Conservation (phyloP, 2,113 vertebrate genomes). For the Chaetodon auriga region DNA sequence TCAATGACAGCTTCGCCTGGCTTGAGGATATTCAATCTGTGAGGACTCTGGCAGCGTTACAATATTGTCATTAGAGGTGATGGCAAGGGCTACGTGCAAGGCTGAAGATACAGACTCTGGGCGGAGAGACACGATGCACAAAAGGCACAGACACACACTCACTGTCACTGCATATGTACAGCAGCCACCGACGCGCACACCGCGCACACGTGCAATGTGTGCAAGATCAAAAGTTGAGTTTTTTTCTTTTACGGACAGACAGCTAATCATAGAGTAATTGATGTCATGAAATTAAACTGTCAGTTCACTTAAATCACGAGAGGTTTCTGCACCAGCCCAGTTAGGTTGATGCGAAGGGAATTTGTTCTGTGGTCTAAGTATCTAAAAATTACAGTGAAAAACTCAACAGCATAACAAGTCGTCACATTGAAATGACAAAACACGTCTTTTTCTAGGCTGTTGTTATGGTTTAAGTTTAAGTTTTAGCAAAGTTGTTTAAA, state of each 20-base stretch:
- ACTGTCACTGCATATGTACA: not conserved
- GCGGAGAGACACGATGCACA: not conserved
- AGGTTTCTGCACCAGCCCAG: too few relatives aligned
- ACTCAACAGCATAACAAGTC: too few relatives aligned
- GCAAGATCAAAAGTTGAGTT: not conserved
- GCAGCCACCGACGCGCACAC: not conserved
- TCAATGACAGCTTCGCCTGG: conserved; percentile 54
- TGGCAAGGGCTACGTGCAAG: conserved; percentile 37
- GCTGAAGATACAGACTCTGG: conserved; percentile 12
- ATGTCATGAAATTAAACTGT: not conserved
- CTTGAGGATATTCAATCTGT: conserved; percentile 60
- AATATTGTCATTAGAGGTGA: conserved; percentile 49
- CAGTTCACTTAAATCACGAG: not conserved
- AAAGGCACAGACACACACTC: not conserved
- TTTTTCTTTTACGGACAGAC: not conserved
- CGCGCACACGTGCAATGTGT: not conserved
- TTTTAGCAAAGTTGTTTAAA: too few relatives aligned
- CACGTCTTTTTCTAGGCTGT: too few relatives aligned
- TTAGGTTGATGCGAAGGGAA: too few relatives aligned
- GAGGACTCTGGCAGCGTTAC: conserved; percentile 51
- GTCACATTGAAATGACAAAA: too few relatives aligned
- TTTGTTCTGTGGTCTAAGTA: too few relatives aligned
- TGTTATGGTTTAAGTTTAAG: too few relatives aligned
- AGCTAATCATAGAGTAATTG: not conserved
- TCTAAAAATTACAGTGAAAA: too few relatives aligned